Evolutionary conservation across 2,888 invertebrate genomes (phyloP).

Genomic region (Dryocosmus kuriphilus): DNA sequence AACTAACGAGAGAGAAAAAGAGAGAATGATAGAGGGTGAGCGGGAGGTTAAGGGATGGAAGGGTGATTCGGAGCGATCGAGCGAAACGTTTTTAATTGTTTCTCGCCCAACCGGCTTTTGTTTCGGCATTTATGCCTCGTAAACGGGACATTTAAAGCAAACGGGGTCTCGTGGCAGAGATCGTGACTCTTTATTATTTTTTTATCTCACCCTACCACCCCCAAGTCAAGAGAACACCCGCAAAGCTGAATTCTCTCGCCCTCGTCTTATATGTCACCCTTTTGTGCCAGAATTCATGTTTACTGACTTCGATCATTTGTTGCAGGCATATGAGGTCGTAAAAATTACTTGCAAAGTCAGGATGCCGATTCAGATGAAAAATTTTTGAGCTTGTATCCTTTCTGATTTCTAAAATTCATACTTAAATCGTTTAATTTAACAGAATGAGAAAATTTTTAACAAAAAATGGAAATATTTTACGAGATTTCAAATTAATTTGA

Average conservation of each 20-base stretch:
- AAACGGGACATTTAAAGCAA: constrained; percentile 67
- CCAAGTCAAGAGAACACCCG: constrained; percentile 11
- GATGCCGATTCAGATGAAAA: too few species aligned
- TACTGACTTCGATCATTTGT: constrained; percentile 18
- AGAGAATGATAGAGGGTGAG: constrained; percentile 45
- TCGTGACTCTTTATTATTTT: constrained; percentile 36
- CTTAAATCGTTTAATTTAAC: too few species aligned
- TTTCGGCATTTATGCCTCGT: constrained; percentile 75
- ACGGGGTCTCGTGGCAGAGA: constrained; percentile 40
- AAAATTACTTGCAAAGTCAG: background rate
- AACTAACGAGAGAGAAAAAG: constrained; percentile 35
- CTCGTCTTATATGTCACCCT: constrained; percentile 6
- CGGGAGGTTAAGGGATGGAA: constrained; percentile 48
- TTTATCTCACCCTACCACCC: constrained; percentile 20
- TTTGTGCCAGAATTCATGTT: background rate
- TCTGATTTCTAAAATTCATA: too few species aligned
- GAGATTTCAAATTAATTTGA: too few species aligned
- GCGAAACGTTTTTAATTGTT: constrained; percentile 78
- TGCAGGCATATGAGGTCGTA: background rate
- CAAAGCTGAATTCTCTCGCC: constrained; percentile 8
- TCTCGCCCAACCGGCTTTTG: constrained; percentile 75
- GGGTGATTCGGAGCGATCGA: constrained; percentile 71
- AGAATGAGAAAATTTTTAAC: too few species aligned
- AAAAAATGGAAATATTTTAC: too few species aligned
- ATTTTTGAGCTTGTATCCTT: too few species aligned